Evolutionary conservation across 1,140 invertebrate genomes (phyloP).

Genomic region (Subanguina moxae): DNA sequence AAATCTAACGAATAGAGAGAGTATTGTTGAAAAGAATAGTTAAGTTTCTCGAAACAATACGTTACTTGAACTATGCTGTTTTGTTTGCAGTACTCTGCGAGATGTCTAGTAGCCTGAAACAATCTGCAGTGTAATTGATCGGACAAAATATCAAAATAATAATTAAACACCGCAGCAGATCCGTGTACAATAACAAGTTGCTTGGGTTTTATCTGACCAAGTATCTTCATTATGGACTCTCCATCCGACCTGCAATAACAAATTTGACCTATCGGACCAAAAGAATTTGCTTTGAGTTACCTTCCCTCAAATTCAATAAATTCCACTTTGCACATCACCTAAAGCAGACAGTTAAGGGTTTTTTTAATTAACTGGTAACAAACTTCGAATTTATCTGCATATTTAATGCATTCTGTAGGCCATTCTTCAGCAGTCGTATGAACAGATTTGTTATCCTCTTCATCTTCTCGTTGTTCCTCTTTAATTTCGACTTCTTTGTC

Average conservation of each 20-base stretch:
- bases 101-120: slow-evolving; percentile 64
- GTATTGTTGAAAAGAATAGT: no score
- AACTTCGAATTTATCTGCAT: slow-evolving; percentile 61
- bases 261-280: no score
- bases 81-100: slow-evolving; percentile 67
- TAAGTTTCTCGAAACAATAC: no score
- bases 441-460: slow-evolving; percentile 16
- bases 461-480: slow-evolving; percentile 36
- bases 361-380: neutral
- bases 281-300: no score
- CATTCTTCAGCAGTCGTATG: slow-evolving; percentile 37
- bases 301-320: slow-evolving; percentile 97
- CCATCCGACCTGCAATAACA: slow-evolving; percentile 72
- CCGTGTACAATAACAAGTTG: slow-evolving; percentile 76
- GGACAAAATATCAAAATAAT: no score
- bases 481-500: slow-evolving; percentile 23
- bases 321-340: slow-evolving; percentile 66
- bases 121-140: no score
- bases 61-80: slow-evolving; percentile 64
- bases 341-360: slow-evolving; percentile 55
- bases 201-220: slow-evolving; percentile 70
- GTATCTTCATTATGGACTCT: slow-evolving; percentile 77
- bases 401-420: slow-evolving; percentile 64
- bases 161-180: slow-evolving; percentile 62
- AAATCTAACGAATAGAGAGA: no score